Evolutionary conservation across 2,113 vertebrate species (phyloP).

Genomic region (Atlantisia rogersi): DNA sequence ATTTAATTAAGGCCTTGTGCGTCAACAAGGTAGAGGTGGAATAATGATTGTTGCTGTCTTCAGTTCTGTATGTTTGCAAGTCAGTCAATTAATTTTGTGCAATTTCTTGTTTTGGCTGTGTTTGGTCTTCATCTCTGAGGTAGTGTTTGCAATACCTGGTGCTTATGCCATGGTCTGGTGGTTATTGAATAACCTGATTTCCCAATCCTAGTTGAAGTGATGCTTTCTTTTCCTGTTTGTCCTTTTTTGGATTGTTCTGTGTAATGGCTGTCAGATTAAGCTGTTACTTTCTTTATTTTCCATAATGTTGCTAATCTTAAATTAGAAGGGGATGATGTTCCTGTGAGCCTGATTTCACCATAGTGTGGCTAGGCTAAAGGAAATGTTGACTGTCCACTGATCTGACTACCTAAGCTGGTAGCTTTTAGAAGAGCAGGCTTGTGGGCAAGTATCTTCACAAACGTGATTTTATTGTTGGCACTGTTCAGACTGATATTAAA

Average conservation of each 20-base stretch:
- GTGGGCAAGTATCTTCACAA: neutral
- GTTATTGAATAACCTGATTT: neutral
- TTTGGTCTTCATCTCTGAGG: neutral
- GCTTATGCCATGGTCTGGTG: neutral
- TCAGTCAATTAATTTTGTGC: neutral
- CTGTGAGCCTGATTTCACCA: rapidly evolving
- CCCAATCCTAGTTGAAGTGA: rapidly evolving
- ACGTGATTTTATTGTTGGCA: neutral
- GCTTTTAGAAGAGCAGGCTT: neutral
- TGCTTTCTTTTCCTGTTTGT: neutral
- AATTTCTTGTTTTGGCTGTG: neutral
- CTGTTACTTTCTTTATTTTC: neutral
- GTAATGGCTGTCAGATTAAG: neutral
- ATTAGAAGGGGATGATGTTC: neutral
- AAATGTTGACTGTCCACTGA: neutral
- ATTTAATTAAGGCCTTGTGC: neutral
- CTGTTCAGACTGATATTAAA: neutral
- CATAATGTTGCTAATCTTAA: rapidly evolving
- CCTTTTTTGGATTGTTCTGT: neutral
- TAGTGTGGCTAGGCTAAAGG: neutral
- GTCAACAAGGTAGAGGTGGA: neutral
- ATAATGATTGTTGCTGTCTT: neutral
- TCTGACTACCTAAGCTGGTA: neutral
- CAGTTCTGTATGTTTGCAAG: neutral
- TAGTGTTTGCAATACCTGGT: neutral